Evolutionary conservation across 2,888 invertebrate species (phyloP).

Genomic region (Xestia ashworthii): DNA sequence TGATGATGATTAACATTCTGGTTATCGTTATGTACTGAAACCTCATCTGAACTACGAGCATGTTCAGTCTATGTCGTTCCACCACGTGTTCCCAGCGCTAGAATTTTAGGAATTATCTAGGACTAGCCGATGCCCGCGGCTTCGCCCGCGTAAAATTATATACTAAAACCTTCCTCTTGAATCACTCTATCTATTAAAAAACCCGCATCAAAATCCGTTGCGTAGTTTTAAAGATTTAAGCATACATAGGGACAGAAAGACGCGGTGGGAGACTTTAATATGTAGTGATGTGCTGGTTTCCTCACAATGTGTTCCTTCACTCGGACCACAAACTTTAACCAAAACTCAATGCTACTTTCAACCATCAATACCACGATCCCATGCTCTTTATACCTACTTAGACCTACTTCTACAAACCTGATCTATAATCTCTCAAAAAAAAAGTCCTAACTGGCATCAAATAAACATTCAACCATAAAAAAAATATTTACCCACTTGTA

Average conservation of each 20-base stretch:
- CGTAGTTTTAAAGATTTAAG: too few species aligned
- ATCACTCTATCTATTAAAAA: too few species aligned
- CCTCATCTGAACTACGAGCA: neutral
- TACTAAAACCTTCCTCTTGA: too few species aligned
- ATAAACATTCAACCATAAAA: conserved; percentile 55
- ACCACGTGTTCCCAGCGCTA: neutral
- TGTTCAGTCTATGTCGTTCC: neutral
- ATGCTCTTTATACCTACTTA: neutral
- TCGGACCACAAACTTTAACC: neutral
- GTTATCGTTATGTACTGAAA: neutral
- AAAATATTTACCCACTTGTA: conserved; percentile 57
- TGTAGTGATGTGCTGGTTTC: neutral
- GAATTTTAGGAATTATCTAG: neutral
- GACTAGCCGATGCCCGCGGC: too few species aligned
- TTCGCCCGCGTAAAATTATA: too few species aligned
- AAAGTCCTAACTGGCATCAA: conserved; percentile 43
- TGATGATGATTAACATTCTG: neutral
- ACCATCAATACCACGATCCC: neutral
- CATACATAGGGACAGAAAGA: too few species aligned
- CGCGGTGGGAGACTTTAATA: too few species aligned
- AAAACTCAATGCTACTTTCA: neutral
- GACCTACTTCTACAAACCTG: conserved; percentile 15
- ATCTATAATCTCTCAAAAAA: conserved; percentile 26
- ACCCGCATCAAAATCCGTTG: too few species aligned
- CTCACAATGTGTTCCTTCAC: neutral